phyloP scores from a whole-genome alignment of 2,888 invertebrate genomes.

The Trileptium ribeirensis region DNA sequence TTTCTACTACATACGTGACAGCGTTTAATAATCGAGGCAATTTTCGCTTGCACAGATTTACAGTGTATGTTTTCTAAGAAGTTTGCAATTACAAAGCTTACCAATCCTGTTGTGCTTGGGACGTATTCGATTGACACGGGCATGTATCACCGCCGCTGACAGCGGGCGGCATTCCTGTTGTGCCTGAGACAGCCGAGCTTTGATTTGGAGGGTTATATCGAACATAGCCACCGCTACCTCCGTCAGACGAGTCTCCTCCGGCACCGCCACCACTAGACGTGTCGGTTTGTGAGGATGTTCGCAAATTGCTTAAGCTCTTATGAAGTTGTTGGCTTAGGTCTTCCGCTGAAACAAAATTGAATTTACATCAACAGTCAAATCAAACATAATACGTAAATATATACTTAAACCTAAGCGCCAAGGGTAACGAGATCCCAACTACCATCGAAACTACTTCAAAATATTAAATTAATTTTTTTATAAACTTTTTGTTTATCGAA shows the following conservation, averaged over 20 bases:
- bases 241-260: not conserved
- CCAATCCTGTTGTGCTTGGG: slow-evolving; percentile 20
- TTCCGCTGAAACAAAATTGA: slow-evolving; percentile 23
- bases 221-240: not conserved
- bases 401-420: too few relatives aligned
- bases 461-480: too few relatives aligned
- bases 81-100: too few relatives aligned
- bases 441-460: too few relatives aligned
- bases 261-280: not conserved
- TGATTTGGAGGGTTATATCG: not conserved
- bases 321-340: slow-evolving; percentile 24
- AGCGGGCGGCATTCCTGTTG: not conserved
- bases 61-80: too few relatives aligned
- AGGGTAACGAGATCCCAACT: too few relatives aligned
- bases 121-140: slow-evolving; percentile 12
- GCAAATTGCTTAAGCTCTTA: slow-evolving; percentile 14
- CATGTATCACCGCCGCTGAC: slow-evolving; percentile 7
- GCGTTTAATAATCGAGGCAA: too few relatives aligned
- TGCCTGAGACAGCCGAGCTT: slow-evolving; percentile 1
- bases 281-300: not conserved
- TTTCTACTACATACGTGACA: too few relatives aligned
- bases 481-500: too few relatives aligned
- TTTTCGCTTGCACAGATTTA: too few relatives aligned
- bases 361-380: too few relatives aligned
- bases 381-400: too few relatives aligned